Conservation (phyloP, 53 echinoderm and acorn worm species). For the Zoroaster sp. region DNA sequence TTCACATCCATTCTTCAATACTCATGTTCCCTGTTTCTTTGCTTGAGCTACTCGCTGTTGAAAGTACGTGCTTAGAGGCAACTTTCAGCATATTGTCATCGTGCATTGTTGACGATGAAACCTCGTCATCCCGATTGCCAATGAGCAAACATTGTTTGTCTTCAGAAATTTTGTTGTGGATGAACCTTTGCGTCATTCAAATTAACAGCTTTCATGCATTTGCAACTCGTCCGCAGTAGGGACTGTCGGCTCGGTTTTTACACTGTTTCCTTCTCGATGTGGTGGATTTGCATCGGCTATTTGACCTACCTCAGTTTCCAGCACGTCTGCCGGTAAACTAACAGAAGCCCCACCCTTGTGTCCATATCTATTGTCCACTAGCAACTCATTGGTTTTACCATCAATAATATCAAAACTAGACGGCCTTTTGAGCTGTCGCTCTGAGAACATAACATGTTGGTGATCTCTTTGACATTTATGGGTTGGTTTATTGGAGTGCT, state of each 20-base stretch:
- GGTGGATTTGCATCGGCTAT: no score
- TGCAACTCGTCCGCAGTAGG: background rate
- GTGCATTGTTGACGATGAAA: background rate
- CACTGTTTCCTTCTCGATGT: no score
- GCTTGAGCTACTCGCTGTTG: background rate
- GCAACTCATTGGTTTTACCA: no score
- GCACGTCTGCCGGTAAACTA: no score
- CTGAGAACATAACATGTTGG: no score
- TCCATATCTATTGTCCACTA: no score
- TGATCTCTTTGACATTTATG: background rate
- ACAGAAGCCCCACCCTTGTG: no score
- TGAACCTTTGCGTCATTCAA: background rate
- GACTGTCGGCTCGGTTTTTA: no score
- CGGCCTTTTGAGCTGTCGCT: no score
- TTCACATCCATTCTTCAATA: conserved; percentile 4
- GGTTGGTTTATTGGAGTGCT: background rate
- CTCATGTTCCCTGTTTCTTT: background rate
- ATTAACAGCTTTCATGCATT: background rate
- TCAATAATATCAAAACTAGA: no score
- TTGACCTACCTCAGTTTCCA: no score
- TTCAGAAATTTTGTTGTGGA: background rate
- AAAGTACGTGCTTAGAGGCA: background rate
- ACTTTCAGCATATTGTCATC: background rate
- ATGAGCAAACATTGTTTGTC: background rate
- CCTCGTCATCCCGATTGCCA: background rate